Evolutionary conservation across 2,113 vertebrate genomes (phyloP).

Genomic region (Chaetura pelagica): DNA sequence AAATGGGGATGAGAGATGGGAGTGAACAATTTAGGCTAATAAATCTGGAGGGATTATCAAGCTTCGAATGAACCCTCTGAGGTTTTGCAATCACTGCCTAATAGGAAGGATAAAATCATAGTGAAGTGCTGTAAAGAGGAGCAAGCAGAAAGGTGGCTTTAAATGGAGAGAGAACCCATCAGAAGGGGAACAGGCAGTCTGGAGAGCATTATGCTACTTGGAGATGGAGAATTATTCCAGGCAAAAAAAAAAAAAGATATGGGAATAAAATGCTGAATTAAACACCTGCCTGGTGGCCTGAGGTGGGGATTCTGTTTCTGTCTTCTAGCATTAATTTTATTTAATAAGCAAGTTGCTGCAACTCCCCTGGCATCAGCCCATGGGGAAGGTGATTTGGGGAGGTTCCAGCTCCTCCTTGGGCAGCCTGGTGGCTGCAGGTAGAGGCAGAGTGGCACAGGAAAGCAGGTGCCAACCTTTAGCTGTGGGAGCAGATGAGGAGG

Average conservation of each 20-base stretch:
- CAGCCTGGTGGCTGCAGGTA: no score
- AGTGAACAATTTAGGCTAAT: conserved; percentile 70
- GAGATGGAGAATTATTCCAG: conserved; percentile 11
- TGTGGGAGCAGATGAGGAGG: neutral
- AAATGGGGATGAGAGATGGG: conserved; percentile 56
- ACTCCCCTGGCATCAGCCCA: rapidly evolving
- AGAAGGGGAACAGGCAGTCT: neutral
- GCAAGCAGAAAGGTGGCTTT: neutral
- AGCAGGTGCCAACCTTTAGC: neutral
- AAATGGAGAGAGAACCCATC: neutral
- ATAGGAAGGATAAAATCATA: conserved; percentile 75
- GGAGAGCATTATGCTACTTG: neutral
- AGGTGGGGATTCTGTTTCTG: conserved; percentile 30
- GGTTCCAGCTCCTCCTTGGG: no score
- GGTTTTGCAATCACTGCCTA: conserved; percentile 65
- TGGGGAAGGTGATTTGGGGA: neutral
- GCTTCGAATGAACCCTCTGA: conserved; percentile 75
- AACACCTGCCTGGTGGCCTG: conserved; percentile 52
- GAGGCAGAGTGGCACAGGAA: no score
- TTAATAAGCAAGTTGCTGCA: conserved; percentile 2
- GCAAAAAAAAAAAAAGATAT: neutral
- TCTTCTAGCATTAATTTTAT: conserved; percentile 49
- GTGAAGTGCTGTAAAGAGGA: conserved; percentile 42
- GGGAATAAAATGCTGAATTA: conserved; percentile 50
- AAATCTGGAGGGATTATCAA: conserved; percentile 78